These are phyloP conservation scores for Platycnemis pennipes DNA, from an alignment of 2,888 invertebrate genomes.

Conservation along the genomic window DNA sequence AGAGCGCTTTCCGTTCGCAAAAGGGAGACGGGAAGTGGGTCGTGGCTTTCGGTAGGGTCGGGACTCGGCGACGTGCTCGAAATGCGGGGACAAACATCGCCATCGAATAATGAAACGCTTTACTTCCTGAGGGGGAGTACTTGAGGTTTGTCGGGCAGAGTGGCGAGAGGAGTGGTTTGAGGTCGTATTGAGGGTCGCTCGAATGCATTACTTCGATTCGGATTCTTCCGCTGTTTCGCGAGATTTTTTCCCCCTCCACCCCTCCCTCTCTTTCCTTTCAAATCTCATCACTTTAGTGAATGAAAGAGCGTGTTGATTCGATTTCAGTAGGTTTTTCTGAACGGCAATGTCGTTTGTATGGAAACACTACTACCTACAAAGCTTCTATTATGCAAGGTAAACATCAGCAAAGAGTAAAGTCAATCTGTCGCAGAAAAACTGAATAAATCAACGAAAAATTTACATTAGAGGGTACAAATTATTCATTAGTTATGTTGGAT, in stretches of 20 bases:
- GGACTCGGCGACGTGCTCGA: neutral
- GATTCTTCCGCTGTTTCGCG: neutral
- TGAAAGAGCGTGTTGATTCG: neutral
- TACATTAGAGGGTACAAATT: too few relatives aligned
- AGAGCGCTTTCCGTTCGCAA: neutral
- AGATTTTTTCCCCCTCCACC: too few relatives aligned
- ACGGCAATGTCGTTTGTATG: too few relatives aligned
- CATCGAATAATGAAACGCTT: neutral
- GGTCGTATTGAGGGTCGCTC: neutral
- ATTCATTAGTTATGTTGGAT: too few relatives aligned
- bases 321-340: too few relatives aligned
- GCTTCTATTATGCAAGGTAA: too few relatives aligned
- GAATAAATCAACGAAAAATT: too few relatives aligned
- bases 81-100: neutral
- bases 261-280: too few relatives aligned
- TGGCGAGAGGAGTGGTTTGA: neutral
- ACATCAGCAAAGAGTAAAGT: too few relatives aligned
- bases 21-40: neutral
- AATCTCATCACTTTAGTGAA: neutral
- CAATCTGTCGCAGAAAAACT: too few relatives aligned
- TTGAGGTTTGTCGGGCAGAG: neutral
- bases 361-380: too few relatives aligned
- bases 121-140: neutral
- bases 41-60: neutral
- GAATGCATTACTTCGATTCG: neutral